These are phyloP conservation scores for Rhizoglyphus robini DNA, from an alignment of 1,140 invertebrate genomes.

Conservation along the genomic window DNA sequence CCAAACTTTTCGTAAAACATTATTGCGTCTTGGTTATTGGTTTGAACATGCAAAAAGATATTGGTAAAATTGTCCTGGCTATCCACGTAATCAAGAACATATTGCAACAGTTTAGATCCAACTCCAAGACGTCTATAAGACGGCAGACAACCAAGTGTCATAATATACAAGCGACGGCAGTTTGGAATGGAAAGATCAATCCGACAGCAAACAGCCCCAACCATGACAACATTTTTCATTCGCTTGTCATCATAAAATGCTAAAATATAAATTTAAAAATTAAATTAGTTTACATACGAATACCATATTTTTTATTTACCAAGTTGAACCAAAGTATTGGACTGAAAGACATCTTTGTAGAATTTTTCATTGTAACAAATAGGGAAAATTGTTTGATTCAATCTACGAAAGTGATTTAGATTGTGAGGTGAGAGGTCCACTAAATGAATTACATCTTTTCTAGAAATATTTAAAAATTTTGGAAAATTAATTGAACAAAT, in stretches of 20 bases:
- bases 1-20: slow-evolving; percentile 99
- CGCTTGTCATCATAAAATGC: slow-evolving; percentile 41
- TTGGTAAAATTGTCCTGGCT: slow-evolving; percentile 92
- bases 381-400: neutral
- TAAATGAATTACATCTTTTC: no score
- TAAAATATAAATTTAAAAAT: neutral
- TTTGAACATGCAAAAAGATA: slow-evolving; percentile 94
- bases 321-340: slow-evolving; percentile 63
- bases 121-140: slow-evolving; percentile 90
- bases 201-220: slow-evolving; percentile 96
- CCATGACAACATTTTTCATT: slow-evolving; percentile 99
- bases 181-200: slow-evolving; percentile 83
- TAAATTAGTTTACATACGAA: no score
- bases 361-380: slow-evolving; percentile 61
- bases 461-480: no score
- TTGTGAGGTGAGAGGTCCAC: no score
- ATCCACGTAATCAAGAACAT: slow-evolving; percentile 84
- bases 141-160: slow-evolving; percentile 95
- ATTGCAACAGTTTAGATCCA: slow-evolving; percentile 88
- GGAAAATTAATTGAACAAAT: no score
- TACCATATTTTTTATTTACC: no score
- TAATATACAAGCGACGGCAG: slow-evolving; percentile 78
- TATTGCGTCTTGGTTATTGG: slow-evolving; percentile 95
- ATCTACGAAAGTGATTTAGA: neutral
- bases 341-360: slow-evolving; percentile 97